Evolutionary conservation across 1,140 invertebrate species (phyloP).

Genomic region (Pachypsylla venusta): DNA sequence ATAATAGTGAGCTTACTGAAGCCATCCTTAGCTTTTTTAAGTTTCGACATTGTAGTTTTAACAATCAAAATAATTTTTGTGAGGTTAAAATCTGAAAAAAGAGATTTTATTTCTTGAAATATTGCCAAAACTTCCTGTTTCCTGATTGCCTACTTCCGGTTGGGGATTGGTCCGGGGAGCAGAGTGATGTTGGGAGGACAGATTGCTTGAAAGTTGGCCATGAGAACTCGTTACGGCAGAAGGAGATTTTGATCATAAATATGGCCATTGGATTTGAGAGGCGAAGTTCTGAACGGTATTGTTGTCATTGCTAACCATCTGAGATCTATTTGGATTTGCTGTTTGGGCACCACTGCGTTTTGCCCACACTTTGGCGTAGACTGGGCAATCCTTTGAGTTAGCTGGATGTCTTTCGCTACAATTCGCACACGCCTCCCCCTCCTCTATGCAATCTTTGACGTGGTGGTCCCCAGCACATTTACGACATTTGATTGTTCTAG

Average conservation of each 20-base stretch:
- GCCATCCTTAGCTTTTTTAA: neutral
- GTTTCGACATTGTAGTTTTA: neutral
- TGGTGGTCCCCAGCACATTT: neutral
- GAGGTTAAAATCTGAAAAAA: neutral
- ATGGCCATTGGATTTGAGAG: neutral
- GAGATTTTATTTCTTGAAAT: neutral
- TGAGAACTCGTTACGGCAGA: too few relatives aligned
- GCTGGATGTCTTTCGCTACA: neutral
- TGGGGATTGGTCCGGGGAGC: neutral
- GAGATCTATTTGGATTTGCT: neutral
- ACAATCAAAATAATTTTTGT: neutral
- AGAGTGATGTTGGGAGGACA: neutral
- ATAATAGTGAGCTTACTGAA: neutral
- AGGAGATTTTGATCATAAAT: neutral
- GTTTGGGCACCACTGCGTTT: neutral
- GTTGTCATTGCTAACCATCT: too few relatives aligned
- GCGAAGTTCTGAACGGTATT: neutral
- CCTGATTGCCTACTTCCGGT: neutral
- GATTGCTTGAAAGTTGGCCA: too few relatives aligned
- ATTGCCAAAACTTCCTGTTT: neutral
- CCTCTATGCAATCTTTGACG: neutral
- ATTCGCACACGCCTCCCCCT: neutral
- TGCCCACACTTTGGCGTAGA: neutral
- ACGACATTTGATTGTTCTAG: neutral
- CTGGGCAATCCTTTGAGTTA: neutral